Evolutionary conservation across 2,113 vertebrate species (phyloP).

Genomic region (Psephotus haematonotus): DNA sequence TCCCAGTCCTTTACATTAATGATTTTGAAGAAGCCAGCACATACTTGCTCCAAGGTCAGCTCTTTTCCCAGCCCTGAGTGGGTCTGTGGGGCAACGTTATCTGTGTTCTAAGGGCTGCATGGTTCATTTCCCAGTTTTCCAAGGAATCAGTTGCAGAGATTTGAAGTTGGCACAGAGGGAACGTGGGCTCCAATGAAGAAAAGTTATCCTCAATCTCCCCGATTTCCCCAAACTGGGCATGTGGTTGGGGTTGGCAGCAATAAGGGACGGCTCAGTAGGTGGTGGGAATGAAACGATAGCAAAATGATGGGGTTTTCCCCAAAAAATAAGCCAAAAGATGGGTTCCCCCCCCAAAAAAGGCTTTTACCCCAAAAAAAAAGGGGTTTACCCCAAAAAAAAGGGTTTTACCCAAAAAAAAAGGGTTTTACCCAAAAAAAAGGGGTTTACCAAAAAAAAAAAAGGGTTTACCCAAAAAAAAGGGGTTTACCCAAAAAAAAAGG

Average conservation of each 20-base stretch:
- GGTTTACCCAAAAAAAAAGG: neutral
- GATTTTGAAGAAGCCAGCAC: neutral
- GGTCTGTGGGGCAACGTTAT: fast-evolving
- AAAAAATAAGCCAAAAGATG: no score
- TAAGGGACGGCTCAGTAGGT: fast-evolving
- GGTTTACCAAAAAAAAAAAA: no score
- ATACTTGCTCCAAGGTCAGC: neutral
- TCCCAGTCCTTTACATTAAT: neutral
- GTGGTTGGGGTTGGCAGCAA: fast-evolving
- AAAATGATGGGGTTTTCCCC: neutral
- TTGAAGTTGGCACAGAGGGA: fast-evolving
- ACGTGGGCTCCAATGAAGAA: fast-evolving
- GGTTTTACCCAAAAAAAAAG: no score
- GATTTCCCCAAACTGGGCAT: neutral
- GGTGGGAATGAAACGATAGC: fast-evolving
- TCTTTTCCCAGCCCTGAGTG: neutral
- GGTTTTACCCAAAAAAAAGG: neutral
- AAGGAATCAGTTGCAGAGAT: neutral
- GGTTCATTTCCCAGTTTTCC: neutral
- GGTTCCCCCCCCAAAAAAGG: fast-evolving
- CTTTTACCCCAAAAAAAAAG: no score
- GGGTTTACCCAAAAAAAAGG: no score
- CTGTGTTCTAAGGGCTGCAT: fast-evolving
- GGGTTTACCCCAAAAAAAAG: neutral
- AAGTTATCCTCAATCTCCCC: neutral